phyloP scores from a whole-genome alignment of 2,888 invertebrate genomes.

The Ommatoiulus sabulosus region DNA sequence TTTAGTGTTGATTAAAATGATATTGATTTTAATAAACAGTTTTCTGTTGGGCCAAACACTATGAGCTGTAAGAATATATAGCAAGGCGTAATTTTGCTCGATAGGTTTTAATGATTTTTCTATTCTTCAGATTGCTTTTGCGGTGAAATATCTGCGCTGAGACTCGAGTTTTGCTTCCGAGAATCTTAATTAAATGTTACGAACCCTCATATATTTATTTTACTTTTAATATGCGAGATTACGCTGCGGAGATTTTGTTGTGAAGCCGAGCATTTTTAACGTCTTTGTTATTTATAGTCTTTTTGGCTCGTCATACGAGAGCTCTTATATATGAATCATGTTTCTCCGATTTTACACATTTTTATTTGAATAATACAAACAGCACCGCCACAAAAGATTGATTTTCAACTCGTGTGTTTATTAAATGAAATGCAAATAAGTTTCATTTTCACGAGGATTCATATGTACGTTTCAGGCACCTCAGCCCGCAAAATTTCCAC shows the following conservation, averaged over 20 bases:
- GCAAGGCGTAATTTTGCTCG: conserved; percentile 21
- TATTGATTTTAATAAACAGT: conserved; percentile 40
- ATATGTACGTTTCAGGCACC: not conserved
- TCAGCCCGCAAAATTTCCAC: not conserved
- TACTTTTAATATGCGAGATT: conserved; percentile 36
- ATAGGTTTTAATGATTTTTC: conserved; percentile 40
- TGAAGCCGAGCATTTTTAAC: conserved; percentile 33
- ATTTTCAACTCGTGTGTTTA: conserved; percentile 32
- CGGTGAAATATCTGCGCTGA: conserved; percentile 1
- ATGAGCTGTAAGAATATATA: not conserved
- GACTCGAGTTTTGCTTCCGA: conserved; percentile 23
- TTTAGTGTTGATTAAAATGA: conserved; percentile 36
- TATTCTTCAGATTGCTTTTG: conserved; percentile 6
- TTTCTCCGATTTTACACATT: conserved; percentile 43
- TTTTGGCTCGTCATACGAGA: not conserved
- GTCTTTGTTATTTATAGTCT: conserved; percentile 37
- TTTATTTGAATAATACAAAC: conserved; percentile 36
- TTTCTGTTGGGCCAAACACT: conserved; percentile 17
- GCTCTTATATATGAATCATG: conserved; percentile 9
- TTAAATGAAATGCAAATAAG: conserved; percentile 40
- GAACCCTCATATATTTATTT: conserved; percentile 43
- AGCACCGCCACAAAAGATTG: conserved; percentile 28
- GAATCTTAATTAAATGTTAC: conserved; percentile 40
- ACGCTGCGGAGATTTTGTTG: conserved; percentile 27
- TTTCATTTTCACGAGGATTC: conserved; percentile 14